Conservation (phyloP, 1,140 invertebrate species). For the Wiebesia pumilae region DNA sequence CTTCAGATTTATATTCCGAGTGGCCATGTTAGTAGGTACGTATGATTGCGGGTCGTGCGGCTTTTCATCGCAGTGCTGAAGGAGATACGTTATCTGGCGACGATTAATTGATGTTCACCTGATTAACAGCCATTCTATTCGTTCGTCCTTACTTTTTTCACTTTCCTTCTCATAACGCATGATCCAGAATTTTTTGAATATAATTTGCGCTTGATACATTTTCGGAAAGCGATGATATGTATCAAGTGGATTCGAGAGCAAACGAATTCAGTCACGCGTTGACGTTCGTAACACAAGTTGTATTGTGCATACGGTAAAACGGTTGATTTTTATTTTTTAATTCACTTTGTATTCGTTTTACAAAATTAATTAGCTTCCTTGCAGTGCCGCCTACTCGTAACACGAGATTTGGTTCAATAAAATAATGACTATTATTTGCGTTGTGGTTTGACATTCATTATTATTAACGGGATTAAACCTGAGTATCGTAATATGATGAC, state of each 20-base stretch:
- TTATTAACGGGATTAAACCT: not conserved
- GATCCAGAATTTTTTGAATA: no score
- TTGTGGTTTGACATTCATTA: not conserved
- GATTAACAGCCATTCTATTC: conserved; percentile 1
- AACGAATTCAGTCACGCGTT: no score
- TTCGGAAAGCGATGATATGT: no score
- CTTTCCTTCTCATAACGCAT: not conserved
- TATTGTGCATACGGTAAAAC: not conserved
- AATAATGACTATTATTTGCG: not conserved
- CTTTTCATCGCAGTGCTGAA: not conserved
- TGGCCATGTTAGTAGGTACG: not conserved
- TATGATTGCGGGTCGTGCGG: not conserved
- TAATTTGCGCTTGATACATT: no score
- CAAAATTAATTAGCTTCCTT: not conserved
- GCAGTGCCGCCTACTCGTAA: not conserved
- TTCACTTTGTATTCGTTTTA: not conserved
- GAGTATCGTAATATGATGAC: not conserved
- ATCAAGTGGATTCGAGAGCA: no score
- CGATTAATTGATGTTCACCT: conserved; percentile 11
- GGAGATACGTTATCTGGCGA: not conserved
- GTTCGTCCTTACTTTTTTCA: not conserved
- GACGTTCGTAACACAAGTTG: no score
- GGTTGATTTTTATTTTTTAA: not conserved
- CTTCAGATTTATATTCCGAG: conserved; percentile 15
- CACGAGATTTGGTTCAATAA: not conserved